Evolutionary conservation across 2,888 invertebrate genomes (phyloP).

Genomic region (Thecocarcelia acutangulata): DNA sequence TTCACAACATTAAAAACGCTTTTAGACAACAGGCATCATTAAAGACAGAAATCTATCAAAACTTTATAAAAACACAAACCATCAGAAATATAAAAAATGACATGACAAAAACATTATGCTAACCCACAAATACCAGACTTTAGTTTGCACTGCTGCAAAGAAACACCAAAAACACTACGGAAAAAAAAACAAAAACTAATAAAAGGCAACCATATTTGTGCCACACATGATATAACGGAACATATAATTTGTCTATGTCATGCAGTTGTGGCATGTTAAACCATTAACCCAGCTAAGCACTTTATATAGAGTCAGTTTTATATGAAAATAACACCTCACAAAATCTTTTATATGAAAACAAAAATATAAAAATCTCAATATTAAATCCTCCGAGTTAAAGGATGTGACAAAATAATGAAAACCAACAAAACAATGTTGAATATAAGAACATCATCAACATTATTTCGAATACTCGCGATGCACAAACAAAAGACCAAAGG

Average conservation of each 20-base stretch:
- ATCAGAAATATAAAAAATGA: neutral
- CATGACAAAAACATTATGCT: slow-evolving; percentile 19
- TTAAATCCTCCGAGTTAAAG: slow-evolving; percentile 53
- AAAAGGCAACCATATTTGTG: slow-evolving; percentile 16
- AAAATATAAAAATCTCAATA: slow-evolving; percentile 47
- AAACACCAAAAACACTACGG: too few species aligned
- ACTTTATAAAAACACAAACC: too few species aligned
- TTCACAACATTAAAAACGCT: too few species aligned
- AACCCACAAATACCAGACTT: slow-evolving; percentile 20
- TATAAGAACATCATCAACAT: slow-evolving; percentile 47
- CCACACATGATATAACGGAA: slow-evolving; percentile 60
- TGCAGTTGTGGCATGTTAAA: slow-evolving; percentile 56
- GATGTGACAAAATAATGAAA: slow-evolving; percentile 42
- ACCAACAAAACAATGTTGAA: neutral
- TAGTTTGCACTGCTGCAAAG: neutral
- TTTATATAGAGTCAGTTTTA: slow-evolving; percentile 28
- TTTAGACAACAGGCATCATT: too few species aligned
- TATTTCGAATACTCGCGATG: slow-evolving; percentile 34
- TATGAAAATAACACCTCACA: slow-evolving; percentile 43
- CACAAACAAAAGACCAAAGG: slow-evolving; percentile 39
- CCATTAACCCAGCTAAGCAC: slow-evolving; percentile 53
- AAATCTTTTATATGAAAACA: slow-evolving; percentile 16
- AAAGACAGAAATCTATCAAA: slow-evolving; percentile 2
- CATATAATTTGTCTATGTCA: slow-evolving; percentile 67
- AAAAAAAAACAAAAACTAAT: slow-evolving; percentile 12